Percentiles rank a stretch among this genome's conserved stretches.
Conservation (phyloP, 2,113 vertebrate genomes). For the Aspidoscelis tigris region DNA sequence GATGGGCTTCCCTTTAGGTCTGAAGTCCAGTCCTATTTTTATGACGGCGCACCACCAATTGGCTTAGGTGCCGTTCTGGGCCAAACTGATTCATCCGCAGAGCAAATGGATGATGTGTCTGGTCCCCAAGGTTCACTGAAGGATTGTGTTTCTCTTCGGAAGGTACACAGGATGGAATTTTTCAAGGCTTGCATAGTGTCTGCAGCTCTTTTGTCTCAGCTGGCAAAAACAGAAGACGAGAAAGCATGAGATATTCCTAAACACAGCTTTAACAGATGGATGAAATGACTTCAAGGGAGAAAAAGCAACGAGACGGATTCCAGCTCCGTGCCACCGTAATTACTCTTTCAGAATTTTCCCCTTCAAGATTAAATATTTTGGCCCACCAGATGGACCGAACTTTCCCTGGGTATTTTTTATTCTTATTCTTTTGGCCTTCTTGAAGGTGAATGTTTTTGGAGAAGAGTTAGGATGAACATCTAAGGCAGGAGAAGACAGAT, state of each 20-base stretch:
- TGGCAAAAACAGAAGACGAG: slow-evolving; percentile 11
- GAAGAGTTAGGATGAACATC: not conserved
- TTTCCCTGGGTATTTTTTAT: not conserved
- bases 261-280: slow-evolving; percentile 22
- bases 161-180: slow-evolving; percentile 20
- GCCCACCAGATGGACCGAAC: not conserved
- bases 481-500: not conserved
- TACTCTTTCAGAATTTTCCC: not conserved
- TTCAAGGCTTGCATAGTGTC: slow-evolving; percentile 37
- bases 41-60: not conserved
- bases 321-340: not conserved
- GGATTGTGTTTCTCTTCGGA: slow-evolving; percentile 9
- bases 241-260: not conserved
- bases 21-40: not conserved
- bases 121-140: not conserved
- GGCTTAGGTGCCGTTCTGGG: not conserved
- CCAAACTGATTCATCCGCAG: slow-evolving; percentile 9
- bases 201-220: slow-evolving; percentile 4
- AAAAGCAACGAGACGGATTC: not conserved
- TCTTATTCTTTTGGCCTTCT: not conserved
- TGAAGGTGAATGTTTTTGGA: not conserved
- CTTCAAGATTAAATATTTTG: not conserved
- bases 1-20: not conserved
- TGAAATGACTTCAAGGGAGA: not conserved
- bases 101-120: slow-evolving; percentile 4